Percentiles rank a stretch among this genome's conserved stretches.
These are phyloP conservation scores for Rallus limicola DNA, from an alignment of 2,113 vertebrate genomes.

Conservation along the genomic window DNA sequence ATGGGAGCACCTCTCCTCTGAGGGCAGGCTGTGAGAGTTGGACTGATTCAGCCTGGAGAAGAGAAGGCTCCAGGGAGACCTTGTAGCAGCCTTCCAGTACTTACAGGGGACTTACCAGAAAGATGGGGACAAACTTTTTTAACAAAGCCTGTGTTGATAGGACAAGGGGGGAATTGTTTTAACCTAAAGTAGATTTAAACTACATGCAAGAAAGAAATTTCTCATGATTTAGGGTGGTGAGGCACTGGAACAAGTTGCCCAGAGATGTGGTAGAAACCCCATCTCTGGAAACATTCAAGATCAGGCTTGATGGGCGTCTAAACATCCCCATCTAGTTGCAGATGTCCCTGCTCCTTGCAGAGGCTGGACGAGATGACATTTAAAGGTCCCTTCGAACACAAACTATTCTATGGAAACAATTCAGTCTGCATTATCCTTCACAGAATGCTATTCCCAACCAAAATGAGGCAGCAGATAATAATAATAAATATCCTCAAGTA, in stretches of 20 bases:
- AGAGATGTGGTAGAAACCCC: no score
- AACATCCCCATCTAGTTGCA: not conserved
- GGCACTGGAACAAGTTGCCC: not conserved
- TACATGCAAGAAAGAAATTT: not conserved
- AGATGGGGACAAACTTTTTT: not conserved
- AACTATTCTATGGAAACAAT: not conserved
- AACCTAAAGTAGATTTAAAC: not conserved
- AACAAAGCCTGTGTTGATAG: accelerated
- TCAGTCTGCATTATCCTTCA: not conserved
- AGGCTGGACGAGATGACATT: not conserved
- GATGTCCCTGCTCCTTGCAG: not conserved
- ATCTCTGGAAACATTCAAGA: not conserved
- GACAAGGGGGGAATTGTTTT: not conserved
- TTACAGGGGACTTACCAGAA: not conserved
- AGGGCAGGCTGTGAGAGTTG: not conserved
- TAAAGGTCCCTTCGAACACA: not conserved
- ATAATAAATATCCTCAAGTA: not conserved
- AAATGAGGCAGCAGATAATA: not conserved
- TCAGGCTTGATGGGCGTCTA: accelerated
- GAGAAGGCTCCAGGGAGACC: not conserved
- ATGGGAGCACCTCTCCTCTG: not conserved
- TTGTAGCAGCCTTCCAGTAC: not conserved
- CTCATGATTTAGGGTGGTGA: accelerated
- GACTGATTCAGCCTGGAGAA: not conserved
- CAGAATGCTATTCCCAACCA: not conserved